Evolutionary conservation across 2,113 vertebrate species (phyloP), one percentile per base, ranked within the genome.

Genomic region (Gila orcuttii): DNA sequence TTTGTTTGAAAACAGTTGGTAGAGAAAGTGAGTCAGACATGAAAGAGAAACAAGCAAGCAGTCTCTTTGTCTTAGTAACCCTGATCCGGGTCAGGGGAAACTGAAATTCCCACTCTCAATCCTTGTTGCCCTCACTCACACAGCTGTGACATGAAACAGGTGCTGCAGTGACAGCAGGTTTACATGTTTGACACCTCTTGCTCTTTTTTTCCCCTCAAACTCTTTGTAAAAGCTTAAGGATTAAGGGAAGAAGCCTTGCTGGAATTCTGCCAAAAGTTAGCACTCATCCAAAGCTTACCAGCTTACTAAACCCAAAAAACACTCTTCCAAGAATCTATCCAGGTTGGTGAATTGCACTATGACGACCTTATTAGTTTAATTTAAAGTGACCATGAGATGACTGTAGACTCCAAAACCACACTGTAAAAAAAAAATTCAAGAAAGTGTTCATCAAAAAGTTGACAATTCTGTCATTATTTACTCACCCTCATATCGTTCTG

Each of bases 121-220:
- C 59, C 6, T 69, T 52, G 62, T 52, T 69, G 64, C 64, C 62
- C 28, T 69, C 15, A 47, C 59, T 64, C n/a, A 47, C 33, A 79
- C 79, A 81, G 80, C 64, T 79, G 85, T 73, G 85, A 74, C 85
- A 80, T 23, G 66, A 86, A 86, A 71, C 85, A 86, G 64, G 85
- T 86, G 85, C 42, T 71, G 50, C n/a, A 57, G 28, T 81, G 62
- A 69, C 84, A 57, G 31, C 13, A 36, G 52, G 57, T 85, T 74
- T 77, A 60, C 12, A 21, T 39, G 0, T 31, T 57, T 85, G 57
- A 85, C 55, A 74, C 83, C 83, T 79, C 31, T 57, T 62, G 33
- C 13, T 85, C 47, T 11, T 19, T 79, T 28, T 0, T 2, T 23
- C 28, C 45, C 47, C 50, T 55, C 59, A 13, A 36, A 52, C 66